phyloP scores from a whole-genome alignment of 23 tunicate species.

The Halocynthia roretzi region DNA sequence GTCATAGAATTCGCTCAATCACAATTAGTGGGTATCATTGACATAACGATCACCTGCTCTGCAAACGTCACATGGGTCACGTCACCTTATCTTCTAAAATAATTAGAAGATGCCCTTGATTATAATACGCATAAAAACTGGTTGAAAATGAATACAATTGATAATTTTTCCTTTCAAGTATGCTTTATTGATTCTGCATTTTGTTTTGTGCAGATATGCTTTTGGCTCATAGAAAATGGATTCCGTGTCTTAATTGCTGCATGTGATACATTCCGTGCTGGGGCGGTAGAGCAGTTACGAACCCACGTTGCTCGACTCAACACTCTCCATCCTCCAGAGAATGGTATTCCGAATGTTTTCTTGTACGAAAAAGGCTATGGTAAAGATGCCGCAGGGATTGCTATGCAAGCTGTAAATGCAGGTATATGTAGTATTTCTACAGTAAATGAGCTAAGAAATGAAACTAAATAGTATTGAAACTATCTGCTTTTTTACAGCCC shows the following conservation, averaged over 20 bases:
- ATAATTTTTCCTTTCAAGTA: background rate
- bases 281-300: constrained; percentile 98
- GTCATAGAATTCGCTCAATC: no score
- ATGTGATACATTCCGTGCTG: constrained; percentile 99
- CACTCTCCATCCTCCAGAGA: constrained; percentile 71
- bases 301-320: constrained; percentile 90
- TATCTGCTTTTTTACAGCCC: background rate
- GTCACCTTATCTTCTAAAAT: no score
- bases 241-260: constrained; percentile 99
- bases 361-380: constrained; percentile 97
- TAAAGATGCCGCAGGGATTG: constrained; percentile 97
- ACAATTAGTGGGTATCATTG: no score
- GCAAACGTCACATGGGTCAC: no score
- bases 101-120: no score
- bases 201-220: constrained; percentile 57
- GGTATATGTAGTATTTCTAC: constrained; percentile 9
- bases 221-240: constrained; percentile 98
- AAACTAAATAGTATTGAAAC: background rate
- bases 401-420: constrained; percentile 88
- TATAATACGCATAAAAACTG: no score
- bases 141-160: no score
- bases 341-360: constrained; percentile 43
- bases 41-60: no score
- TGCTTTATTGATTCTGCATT: background rate
- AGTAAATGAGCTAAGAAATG: background rate